Percentiles rank a stretch among this genome's conserved stretches.
These are phyloP conservation scores for Psilanteris sp. DNA, from an alignment of 1,140 invertebrate species.

Conservation along the genomic window DNA sequence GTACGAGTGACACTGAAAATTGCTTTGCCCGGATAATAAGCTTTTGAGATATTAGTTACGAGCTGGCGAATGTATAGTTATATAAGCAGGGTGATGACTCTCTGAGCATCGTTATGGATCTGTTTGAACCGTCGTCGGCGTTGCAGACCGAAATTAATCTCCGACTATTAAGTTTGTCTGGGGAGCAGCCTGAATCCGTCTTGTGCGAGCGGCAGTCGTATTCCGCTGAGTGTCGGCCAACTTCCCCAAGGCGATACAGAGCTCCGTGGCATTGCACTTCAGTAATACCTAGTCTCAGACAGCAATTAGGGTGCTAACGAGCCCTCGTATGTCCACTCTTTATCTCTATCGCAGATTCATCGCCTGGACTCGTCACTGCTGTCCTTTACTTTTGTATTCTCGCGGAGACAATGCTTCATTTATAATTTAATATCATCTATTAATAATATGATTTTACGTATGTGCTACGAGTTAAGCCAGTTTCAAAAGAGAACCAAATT, in stretches of 20 bases:
- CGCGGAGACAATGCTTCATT: constrained; percentile 17
- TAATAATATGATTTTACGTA: too few relatives aligned
- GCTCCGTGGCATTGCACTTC: constrained; percentile 18
- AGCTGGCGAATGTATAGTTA: constrained; percentile 42
- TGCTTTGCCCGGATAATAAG: constrained; percentile 52
- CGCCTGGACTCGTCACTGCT: not conserved
- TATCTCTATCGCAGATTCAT: constrained; percentile 43
- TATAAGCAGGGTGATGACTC: constrained; percentile 29
- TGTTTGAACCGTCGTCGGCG: constrained; percentile 53
- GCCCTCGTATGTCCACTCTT: constrained; percentile 58
- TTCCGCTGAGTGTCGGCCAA: constrained; percentile 18
- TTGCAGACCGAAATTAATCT: constrained; percentile 66
- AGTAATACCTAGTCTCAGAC: constrained; percentile 33
- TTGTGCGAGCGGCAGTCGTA: constrained; percentile 11
- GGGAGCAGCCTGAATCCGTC: constrained; percentile 52
- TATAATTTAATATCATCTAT: constrained; percentile 23
- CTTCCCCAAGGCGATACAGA: constrained; percentile 20
- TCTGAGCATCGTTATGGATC: constrained; percentile 37
- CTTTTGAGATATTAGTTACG: constrained; percentile 63
- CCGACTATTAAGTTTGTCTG: constrained; percentile 77
- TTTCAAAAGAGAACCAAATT: too few relatives aligned
- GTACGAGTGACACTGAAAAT: constrained; percentile 64
- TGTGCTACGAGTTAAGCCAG: too few relatives aligned
- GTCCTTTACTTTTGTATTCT: constrained; percentile 6
- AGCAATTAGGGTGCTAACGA: constrained; percentile 66